Percentiles rank a stretch among this genome's conserved stretches.
These are phyloP conservation scores for Drusus annulatus DNA, from an alignment of 1,140 invertebrate genomes.

Conservation along the genomic window DNA sequence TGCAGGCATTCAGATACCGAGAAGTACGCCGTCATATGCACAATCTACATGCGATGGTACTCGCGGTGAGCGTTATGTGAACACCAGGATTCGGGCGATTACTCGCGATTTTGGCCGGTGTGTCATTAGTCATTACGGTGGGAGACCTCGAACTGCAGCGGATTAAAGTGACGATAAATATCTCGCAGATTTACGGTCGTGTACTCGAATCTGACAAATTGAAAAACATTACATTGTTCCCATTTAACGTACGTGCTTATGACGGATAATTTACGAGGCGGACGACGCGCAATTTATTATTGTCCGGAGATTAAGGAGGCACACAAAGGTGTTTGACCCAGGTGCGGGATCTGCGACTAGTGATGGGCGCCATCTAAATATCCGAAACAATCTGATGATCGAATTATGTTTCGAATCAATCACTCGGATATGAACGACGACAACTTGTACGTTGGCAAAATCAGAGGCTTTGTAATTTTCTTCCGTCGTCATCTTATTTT, in stretches of 20 bases:
- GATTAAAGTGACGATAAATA: not conserved
- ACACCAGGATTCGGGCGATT: not conserved
- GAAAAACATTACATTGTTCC: conserved; percentile 8
- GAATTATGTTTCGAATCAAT: not conserved
- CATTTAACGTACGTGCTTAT: not conserved
- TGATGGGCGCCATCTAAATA: not conserved
- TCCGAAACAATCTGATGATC: not conserved
- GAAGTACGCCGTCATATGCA: too few relatives aligned
- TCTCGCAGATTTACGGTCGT: not conserved
- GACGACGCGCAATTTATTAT: not conserved
- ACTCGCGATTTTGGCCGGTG: too few relatives aligned
- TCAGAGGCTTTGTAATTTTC: too few relatives aligned
- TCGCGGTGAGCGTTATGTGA: not conserved
- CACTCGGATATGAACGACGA: too few relatives aligned
- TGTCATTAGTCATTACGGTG: not conserved
- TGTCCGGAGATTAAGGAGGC: not conserved
- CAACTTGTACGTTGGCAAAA: not conserved
- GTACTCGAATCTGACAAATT: conserved; percentile 13
- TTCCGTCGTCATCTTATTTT: too few relatives aligned
- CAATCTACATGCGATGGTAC: not conserved
- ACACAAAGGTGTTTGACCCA: conserved; percentile 5
- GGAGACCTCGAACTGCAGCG: not conserved
- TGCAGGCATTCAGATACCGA: too few relatives aligned
- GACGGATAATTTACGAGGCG: conserved; percentile 1
- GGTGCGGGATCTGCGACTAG: not conserved